A percentile compares a stretch with the other conserved stretches of the same genome.
Conservation (phyloP, 2,888 invertebrate species). For the Leucania comma region DNA sequence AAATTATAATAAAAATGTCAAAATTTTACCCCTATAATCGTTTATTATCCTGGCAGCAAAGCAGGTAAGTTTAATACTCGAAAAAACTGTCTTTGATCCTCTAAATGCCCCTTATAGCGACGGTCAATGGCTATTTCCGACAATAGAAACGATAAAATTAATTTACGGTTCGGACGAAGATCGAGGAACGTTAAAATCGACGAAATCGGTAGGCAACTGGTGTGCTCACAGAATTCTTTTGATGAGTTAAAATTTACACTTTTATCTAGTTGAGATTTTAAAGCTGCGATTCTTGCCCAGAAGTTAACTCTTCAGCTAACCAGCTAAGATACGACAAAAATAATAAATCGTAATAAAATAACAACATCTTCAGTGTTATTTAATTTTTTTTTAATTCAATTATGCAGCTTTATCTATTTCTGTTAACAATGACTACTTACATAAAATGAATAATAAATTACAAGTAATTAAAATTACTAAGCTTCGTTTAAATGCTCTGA, state of each 20-base stretch:
- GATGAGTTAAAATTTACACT: background rate
- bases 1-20: background rate
- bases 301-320: background rate
- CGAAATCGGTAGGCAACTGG: background rate
- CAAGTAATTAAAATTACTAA: conserved; percentile 6
- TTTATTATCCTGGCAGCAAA: background rate
- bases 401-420: background rate
- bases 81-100: background rate
- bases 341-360: conserved; percentile 13
- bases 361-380: background rate
- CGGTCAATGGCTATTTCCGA: background rate
- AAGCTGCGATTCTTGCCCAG: background rate
- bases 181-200: conserved; percentile 6
- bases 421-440: conserved; percentile 1
- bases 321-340: background rate
- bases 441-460: background rate
- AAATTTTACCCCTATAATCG: background rate
- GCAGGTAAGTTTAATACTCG: background rate
- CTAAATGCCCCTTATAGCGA: background rate
- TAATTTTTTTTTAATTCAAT: background rate
- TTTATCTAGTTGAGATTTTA: conserved; percentile 3
- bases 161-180: conserved; percentile 7
- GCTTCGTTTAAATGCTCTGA: conserved; percentile 1
- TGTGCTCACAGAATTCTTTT: background rate
- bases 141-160: conserved; percentile 12